Conservation (phyloP, 1,140 invertebrate species). For the Diorhabda sublineata region DNA sequence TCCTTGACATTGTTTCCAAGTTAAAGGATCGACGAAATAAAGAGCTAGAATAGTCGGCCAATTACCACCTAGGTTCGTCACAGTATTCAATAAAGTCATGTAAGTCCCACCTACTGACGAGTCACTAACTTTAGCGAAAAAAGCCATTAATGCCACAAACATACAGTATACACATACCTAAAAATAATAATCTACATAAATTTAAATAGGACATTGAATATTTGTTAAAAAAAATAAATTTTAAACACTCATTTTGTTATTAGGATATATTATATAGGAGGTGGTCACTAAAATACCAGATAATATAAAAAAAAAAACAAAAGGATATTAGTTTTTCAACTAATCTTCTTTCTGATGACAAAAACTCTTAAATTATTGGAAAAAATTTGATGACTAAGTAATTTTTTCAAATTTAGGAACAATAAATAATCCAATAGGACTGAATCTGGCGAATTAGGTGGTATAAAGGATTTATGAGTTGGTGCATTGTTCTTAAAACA, state of each 20-base stretch:
- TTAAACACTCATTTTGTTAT: neutral
- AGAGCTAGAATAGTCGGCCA: constrained; percentile 93
- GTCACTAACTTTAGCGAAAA: constrained; percentile 85
- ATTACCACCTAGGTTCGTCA: constrained; percentile 94
- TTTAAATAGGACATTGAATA: neutral
- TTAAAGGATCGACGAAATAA: constrained; percentile 88
- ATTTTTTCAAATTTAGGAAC: no score
- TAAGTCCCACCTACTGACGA: constrained; percentile 95
- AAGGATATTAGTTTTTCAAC: no score
- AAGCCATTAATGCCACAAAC: constrained; percentile 69
- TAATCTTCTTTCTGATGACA: no score
- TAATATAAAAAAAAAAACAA: no score
- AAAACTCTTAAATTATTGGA: no score
- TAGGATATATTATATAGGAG: neutral
- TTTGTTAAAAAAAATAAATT: neutral
- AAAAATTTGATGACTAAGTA: no score
- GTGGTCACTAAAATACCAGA: no score
- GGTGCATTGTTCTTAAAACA: no score
- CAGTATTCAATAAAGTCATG: constrained; percentile 97
- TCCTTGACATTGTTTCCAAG: constrained; percentile 69
- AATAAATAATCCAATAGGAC: no score
- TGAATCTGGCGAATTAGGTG: no score
- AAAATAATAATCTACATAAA: constrained; percentile 24
- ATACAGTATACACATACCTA: constrained; percentile 63
- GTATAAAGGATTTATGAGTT: no score